Evolutionary conservation across 2,113 vertebrate species (phyloP).

Genomic region (Okapia johnstoni): DNA sequence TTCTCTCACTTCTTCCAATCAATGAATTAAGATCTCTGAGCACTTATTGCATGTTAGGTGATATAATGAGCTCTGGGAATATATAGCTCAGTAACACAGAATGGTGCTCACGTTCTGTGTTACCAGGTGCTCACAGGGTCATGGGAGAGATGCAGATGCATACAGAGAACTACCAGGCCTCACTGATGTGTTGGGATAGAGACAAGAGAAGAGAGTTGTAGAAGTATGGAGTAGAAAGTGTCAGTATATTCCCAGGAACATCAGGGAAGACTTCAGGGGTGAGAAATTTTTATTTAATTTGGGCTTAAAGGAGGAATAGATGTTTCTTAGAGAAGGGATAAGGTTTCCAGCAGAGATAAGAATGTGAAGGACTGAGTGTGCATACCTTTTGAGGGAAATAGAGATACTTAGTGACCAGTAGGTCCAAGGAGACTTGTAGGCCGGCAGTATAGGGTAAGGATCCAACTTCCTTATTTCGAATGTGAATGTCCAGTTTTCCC

Average conservation of each 20-base stretch:
- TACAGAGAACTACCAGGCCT: neutral
- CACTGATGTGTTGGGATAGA: neutral
- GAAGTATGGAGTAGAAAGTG: neutral
- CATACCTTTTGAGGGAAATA: neutral
- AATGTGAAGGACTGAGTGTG: neutral
- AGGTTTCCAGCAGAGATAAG: neutral
- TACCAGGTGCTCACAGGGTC: neutral
- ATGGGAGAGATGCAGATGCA: neutral
- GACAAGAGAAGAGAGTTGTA: neutral
- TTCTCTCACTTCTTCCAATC: neutral
- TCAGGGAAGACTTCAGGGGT: neutral
- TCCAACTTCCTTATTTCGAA: neutral
- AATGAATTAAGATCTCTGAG: neutral
- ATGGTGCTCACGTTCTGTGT: neutral
- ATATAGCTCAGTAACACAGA: neutral
- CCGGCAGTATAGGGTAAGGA: neutral
- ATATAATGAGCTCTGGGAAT: neutral
- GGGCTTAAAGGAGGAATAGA: neutral
- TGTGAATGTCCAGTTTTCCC: neutral
- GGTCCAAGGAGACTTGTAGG: neutral
- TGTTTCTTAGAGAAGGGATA: neutral
- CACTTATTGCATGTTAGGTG: neutral
- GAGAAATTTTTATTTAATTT: neutral
- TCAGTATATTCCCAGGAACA: neutral
- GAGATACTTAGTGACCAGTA: neutral